These are phyloP conservation scores for Danaus chrysippus DNA, from an alignment of 2,888 invertebrate species.

Conservation along the genomic window DNA sequence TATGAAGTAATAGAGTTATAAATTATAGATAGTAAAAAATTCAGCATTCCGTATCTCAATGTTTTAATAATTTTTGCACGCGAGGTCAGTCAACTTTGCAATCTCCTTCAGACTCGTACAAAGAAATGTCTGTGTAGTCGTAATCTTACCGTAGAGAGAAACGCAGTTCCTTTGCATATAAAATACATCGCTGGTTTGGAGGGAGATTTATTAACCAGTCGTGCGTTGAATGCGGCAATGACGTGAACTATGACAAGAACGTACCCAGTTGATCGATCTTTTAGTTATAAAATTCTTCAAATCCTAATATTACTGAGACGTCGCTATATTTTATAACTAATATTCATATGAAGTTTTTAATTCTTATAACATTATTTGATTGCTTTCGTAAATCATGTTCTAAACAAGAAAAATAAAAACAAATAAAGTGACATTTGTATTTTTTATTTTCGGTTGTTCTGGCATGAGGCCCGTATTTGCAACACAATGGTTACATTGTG, in stretches of 20 bases:
- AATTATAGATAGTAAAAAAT: constrained; percentile 1
- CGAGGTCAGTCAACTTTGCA: constrained; percentile 37
- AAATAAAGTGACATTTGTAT: constrained; percentile 16
- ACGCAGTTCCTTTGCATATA: constrained; percentile 49
- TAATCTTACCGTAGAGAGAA: constrained; percentile 42
- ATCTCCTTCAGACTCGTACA: constrained; percentile 39
- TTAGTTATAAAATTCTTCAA: constrained; percentile 42
- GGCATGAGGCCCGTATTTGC: constrained; percentile 31
- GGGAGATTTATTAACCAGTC: constrained; percentile 60
- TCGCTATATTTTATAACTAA: constrained; percentile 11
- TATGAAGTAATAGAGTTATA: neutral
- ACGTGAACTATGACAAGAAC: constrained; percentile 53
- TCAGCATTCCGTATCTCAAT: neutral
- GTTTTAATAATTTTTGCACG: constrained; percentile 20
- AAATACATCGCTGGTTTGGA: constrained; percentile 53
- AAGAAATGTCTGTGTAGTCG: constrained; percentile 49
- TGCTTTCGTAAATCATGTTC: neutral
- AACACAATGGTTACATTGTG: constrained; percentile 31
- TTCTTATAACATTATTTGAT: no score
- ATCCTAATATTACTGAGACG: neutral
- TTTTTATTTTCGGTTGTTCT: constrained; percentile 25
- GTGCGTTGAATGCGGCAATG: constrained; percentile 62
- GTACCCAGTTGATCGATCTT: constrained; percentile 10
- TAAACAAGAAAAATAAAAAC: neutral
- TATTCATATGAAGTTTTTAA: no score